These are phyloP conservation scores for Amphiprion ocellaris DNA, from an alignment of 2,113 vertebrate species.

Conservation along the genomic window DNA sequence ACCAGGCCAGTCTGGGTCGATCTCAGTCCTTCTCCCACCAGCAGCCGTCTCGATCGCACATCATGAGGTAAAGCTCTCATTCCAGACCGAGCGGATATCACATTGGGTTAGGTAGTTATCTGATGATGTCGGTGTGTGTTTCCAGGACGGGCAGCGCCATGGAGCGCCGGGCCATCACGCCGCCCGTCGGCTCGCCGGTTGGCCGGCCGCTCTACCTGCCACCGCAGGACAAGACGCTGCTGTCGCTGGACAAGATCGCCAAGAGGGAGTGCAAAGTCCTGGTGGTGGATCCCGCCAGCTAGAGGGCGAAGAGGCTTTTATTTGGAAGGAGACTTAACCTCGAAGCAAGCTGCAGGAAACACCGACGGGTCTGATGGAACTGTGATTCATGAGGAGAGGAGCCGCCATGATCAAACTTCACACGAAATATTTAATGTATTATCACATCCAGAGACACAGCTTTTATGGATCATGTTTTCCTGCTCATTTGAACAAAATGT, in stretches of 20 bases:
- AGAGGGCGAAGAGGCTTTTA: conserved; percentile 35
- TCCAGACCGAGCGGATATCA: background rate
- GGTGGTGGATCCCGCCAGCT: conserved; percentile 87
- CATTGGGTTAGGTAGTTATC: too few species aligned
- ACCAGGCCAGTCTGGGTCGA: conserved; percentile 88
- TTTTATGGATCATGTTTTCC: too few species aligned
- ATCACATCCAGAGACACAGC: too few species aligned
- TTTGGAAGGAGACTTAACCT: background rate
- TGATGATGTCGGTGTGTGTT: background rate
- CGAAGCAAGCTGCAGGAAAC: too few species aligned
- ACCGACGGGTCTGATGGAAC: too few species aligned
- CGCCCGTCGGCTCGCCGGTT: conserved; percentile 91
- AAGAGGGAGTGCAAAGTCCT: conserved; percentile 96
- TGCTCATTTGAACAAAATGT: too few species aligned
- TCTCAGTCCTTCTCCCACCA: conserved; percentile 97
- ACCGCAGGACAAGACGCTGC: conserved; percentile 88
- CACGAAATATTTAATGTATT: too few species aligned
- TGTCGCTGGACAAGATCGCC: conserved; percentile 95
- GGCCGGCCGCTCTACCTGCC: conserved; percentile 92
- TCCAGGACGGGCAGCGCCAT: conserved; percentile 93
- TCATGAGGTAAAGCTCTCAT: conserved; percentile 87
- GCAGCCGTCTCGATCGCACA: conserved; percentile 93
- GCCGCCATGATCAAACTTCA: too few species aligned
- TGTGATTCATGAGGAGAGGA: too few species aligned
- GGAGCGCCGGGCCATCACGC: conserved; percentile 94